Conservation (phyloP, 2,797 vertebrate species). For the Ispidina picta region DNA sequence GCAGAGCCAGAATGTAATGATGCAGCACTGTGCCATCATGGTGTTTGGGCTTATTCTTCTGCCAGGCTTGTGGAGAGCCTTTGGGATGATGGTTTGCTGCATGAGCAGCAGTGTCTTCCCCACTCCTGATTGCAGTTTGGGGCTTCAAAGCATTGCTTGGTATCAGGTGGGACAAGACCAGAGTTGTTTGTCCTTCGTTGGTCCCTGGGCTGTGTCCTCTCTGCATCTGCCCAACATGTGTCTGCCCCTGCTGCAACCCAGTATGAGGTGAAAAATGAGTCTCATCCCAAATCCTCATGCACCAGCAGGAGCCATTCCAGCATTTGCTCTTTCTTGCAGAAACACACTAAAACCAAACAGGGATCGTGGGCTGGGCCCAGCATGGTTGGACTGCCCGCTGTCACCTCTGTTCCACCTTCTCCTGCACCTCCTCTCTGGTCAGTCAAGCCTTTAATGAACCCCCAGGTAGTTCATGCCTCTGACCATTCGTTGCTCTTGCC, state of each 20-base stretch:
- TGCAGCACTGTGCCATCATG: neutral
- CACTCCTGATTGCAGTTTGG: neutral
- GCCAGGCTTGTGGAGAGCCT: neutral
- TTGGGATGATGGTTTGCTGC: neutral
- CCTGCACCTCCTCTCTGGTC: neutral
- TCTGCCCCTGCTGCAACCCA: neutral
- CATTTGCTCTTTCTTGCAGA: neutral
- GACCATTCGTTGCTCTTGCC: neutral
- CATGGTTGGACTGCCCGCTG: neutral
- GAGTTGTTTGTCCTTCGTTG: neutral
- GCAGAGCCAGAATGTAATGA: neutral
- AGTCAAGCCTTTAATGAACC: neutral
- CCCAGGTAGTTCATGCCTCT: neutral
- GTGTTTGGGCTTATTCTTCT: neutral
- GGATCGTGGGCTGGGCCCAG: neutral
- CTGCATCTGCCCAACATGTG: accelerated
- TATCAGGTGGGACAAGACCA: neutral
- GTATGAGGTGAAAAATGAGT: neutral
- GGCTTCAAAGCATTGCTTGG: accelerated
- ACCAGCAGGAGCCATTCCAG: neutral
- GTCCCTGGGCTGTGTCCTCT: neutral
- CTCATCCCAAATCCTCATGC: neutral
- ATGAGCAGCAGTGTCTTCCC: neutral
- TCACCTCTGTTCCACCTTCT: neutral
- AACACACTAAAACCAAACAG: too few species aligned